Percentiles rank a stretch among this genome's conserved stretches.
Conservation (phyloP, 2,113 vertebrate species). For the Ovis aries region DNA sequence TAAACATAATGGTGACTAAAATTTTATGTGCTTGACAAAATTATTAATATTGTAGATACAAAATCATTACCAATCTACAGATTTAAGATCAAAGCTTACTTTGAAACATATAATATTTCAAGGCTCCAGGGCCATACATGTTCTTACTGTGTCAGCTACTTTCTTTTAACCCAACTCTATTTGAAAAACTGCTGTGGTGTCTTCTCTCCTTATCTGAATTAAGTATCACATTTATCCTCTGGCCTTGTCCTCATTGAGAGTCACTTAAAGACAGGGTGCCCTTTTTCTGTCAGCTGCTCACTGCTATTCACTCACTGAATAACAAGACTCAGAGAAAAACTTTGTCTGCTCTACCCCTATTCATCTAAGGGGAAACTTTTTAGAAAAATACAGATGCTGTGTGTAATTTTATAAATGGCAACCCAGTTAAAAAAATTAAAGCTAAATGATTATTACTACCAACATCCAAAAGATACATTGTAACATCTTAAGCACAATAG, state of each 20-base stretch:
- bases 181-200: constrained; percentile 27
- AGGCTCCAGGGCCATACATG: neutral
- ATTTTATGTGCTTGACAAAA: neutral
- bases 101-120: neutral
- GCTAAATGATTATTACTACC: neutral
- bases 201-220: neutral
- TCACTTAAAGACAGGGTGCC: neutral
- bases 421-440: neutral
- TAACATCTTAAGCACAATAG: neutral
- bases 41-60: neutral
- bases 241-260: neutral
- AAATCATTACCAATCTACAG: neutral
- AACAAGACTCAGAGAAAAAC: neutral
- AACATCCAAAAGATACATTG: neutral
- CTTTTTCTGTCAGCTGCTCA: neutral
- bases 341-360: neutral
- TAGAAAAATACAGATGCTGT: neutral
- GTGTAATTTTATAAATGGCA: neutral
- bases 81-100: neutral
- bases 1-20: neutral
- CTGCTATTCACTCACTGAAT: neutral
- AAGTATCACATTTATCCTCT: constrained; percentile 3
- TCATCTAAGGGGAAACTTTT: neutral
- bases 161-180: neutral
- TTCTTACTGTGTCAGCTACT: neutral